Conservation (phyloP, 2,113 vertebrate species). For the Pterocles burchelli region DNA sequence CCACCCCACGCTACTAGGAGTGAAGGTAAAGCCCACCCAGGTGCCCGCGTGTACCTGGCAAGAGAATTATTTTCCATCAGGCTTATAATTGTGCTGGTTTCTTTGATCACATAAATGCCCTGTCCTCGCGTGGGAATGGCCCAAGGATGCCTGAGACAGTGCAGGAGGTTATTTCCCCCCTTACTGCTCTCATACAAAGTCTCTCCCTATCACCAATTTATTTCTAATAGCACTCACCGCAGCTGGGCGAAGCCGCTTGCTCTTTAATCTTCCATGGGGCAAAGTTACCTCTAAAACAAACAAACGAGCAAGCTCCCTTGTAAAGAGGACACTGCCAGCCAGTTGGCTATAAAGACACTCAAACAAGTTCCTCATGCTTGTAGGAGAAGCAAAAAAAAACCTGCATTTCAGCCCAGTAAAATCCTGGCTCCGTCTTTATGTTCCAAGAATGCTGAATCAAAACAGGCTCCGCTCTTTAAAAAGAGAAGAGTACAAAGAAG, state of each 20-base stretch:
- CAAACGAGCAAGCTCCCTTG: neutral
- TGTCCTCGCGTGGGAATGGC: neutral
- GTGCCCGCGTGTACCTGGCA: neutral
- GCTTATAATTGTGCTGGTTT: neutral
- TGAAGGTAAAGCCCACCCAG: neutral
- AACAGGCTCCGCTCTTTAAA: slow-evolving; percentile 6
- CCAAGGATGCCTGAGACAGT: neutral
- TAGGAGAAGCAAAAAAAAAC: neutral
- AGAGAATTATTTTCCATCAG: neutral
- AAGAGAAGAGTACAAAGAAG: slow-evolving; percentile 21
- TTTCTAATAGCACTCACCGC: neutral
- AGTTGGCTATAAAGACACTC: neutral
- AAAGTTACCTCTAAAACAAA: slow-evolving; percentile 18
- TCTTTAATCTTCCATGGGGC: neutral
- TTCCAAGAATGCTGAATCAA: slow-evolving; percentile 33
- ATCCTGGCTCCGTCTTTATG: neutral
- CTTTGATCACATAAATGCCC: neutral
- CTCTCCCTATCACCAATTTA: neutral
- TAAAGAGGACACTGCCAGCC: neutral
- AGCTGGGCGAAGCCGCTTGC: neutral
- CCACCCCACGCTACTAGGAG: neutral
- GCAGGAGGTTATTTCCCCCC: neutral
- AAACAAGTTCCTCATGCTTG: neutral
- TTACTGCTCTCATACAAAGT: neutral
- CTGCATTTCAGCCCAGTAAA: slow-evolving; percentile 15